phyloP scores from a whole-genome alignment of 1,140 invertebrate genomes.

The Zaprionus capensis region DNA sequence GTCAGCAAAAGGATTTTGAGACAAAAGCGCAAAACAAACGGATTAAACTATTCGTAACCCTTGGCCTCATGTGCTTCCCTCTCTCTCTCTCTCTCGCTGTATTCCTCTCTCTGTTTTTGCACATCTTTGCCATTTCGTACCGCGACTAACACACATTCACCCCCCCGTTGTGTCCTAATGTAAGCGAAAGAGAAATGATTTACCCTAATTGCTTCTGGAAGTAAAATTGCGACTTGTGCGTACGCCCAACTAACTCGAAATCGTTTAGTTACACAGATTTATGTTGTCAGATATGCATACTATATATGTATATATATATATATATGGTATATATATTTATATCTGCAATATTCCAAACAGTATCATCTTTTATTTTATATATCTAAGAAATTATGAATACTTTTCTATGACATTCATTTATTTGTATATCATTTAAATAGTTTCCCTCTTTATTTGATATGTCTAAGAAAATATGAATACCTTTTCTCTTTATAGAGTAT shows the following conservation, averaged over 20 bases:
- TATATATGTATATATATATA: neutral
- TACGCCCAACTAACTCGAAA: neutral
- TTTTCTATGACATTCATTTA: too few species aligned
- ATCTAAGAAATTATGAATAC: too few species aligned
- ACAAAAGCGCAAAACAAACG: constrained; percentile 76
- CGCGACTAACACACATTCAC: neutral
- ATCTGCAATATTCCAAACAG: neutral
- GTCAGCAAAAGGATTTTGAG: constrained; percentile 66
- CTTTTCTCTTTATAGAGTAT: too few species aligned
- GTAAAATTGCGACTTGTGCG: neutral
- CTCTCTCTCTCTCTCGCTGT: neutral
- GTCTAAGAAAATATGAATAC: too few species aligned
- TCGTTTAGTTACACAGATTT: neutral
- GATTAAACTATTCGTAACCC: constrained; percentile 76
- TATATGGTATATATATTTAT: neutral
- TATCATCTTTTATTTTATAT: too few species aligned
- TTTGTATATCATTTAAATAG: too few species aligned
- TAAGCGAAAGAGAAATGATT: constrained; percentile 42
- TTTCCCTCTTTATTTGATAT: too few species aligned
- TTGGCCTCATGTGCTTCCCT: constrained; percentile 40
- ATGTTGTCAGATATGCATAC: too few species aligned
- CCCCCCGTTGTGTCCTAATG: constrained; percentile 18
- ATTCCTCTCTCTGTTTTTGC: constrained; percentile 3
- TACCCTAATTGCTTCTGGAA: constrained; percentile 35
- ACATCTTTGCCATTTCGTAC: neutral